Conservation (phyloP, 1,140 invertebrate species). For the Portunus trituberculatus region DNA sequence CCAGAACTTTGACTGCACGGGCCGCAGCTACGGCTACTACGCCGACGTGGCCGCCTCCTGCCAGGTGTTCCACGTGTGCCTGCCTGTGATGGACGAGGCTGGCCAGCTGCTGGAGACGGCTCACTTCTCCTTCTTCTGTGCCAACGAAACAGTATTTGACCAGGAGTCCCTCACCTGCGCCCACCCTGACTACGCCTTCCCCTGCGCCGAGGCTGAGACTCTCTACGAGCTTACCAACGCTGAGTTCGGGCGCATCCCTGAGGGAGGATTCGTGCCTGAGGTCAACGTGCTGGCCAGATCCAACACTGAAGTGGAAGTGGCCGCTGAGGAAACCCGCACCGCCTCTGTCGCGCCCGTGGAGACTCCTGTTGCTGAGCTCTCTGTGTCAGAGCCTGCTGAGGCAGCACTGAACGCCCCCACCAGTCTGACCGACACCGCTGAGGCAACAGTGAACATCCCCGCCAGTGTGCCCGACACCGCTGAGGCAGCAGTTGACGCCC, state of each 20-base stretch:
- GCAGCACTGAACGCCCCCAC: background rate
- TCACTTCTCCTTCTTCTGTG: slow-evolving; percentile 62
- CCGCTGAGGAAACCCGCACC: too few species aligned
- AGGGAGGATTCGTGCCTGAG: background rate
- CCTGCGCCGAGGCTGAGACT: slow-evolving; percentile 39
- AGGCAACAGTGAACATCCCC: background rate
- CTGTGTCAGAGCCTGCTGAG: background rate
- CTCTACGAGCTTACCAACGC: slow-evolving; percentile 58
- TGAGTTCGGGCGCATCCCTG: slow-evolving; percentile 52
- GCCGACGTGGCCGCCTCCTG: slow-evolving; percentile 52
- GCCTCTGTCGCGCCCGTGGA: too few species aligned
- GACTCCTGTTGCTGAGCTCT: too few species aligned
- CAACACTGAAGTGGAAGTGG: background rate
- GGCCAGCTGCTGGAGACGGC: slow-evolving; percentile 44
- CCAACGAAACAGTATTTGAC: slow-evolving; percentile 65
- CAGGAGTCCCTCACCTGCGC: slow-evolving; percentile 67
- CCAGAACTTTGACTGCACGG: slow-evolving; percentile 36
- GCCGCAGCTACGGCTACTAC: slow-evolving; percentile 60
- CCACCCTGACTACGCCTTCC: slow-evolving; percentile 48
- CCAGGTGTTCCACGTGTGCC: slow-evolving; percentile 58
- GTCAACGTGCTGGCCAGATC: background rate
- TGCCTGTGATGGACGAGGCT: slow-evolving; percentile 43
- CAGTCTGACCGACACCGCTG: background rate
- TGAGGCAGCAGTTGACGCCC: background rate
- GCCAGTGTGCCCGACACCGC: background rate